Evolutionary conservation across 2,888 invertebrate species (phyloP), one percentile per base, ranked within the genome.

Genomic region (Glaucopsyche alexis): DNA sequence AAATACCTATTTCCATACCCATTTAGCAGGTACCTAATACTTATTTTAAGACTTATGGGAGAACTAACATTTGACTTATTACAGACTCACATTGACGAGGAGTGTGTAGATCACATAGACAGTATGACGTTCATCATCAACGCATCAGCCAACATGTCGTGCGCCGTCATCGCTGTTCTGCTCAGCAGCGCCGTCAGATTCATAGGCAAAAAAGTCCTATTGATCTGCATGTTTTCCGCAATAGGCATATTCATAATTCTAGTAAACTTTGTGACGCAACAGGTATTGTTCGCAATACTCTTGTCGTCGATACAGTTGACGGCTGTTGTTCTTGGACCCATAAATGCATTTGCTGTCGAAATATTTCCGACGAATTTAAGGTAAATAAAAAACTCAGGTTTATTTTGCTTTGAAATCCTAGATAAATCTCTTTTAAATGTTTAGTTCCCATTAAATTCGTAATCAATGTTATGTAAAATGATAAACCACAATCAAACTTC

Each of bases 351-450:
- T 77, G 84, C 89, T 65, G 90, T 93, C 7, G 88, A 89, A 76
- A 87, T 92, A 73, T 93, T 93, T 71, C 93, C 93, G 0, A 93
- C 93, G 2, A 79, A 90, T 80, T 84, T 92, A 69, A 90, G 93
- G 93, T 93, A 60, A 14, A 29, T 60, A 7, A 2, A 60, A 2
- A 4, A 29, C 29, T 29, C 29, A 29, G 29, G 29, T 4, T 4
- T 29, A 29, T 29, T 29, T 29, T 29, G 47, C 13, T 11, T 8
- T 13, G 47, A 47, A 4, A 47, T 11, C 47, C 47, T 7, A 47
- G 13, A 60, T 29, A 55, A 55, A 8, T 8, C 7, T 16, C 19
- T 11, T 11, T 55, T 55, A 19, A 8, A 55, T 19, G 19, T 11
- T 19, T 9, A 55, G 19, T 38, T 29, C 14, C 6, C 60, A 60